Base-by-base conservation (phyloP, 2,888 invertebrate species). In the Trissolcus brochymenae region DNA sequence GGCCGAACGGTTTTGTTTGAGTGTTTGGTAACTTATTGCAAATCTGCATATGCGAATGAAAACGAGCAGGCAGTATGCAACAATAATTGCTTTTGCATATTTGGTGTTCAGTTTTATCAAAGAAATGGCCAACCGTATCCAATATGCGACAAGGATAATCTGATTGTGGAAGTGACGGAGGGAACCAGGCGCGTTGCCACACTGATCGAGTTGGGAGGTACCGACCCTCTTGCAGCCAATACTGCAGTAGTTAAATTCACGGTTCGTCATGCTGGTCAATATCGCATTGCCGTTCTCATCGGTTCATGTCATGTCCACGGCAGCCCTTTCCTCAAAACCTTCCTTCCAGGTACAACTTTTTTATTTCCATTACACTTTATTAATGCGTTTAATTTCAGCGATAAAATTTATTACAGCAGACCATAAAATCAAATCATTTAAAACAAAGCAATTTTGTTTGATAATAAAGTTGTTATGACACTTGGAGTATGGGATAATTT, bases 101-200 rank as follows among this genome's bases (percentile, higher is more conserved):
- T 56, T 54, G 54, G 84, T 85, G 84, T 85, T 17, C 91, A 95
- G 91, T 97, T 97, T 91, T 96, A 93, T 91, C 96, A 97, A 90
- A 93, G 96, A 80, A 97, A 97, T 90, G 96, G 97, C 21, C 95
- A 96, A 88, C 96, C 97, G 80, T 98, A 97, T 91, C 97, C 97
- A 81, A 95, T 98, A 88, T 96, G 96, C 90, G 96, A 96, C 91
- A 95, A 95, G 78, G 98, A 98, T 90, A 94, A 95, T 88, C 93
- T 98, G 81, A 92, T 94, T 83, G 95, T 97, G 81, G 94, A 95
- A 90, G 96, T 98, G 84, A 94, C 94, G 67, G 95, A 96, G 86
- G 96, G 95, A 79, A 94, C 95, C 53, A 92, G 95, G 84, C 94
- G 94, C 91, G 94, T 94, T 81, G 94, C 96, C 11, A 94, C 95